Evolutionary conservation across 1,140 invertebrate genomes (phyloP), one percentile per base, ranked within the genome.

Genomic region (Eupristina koningsbergeri): DNA sequence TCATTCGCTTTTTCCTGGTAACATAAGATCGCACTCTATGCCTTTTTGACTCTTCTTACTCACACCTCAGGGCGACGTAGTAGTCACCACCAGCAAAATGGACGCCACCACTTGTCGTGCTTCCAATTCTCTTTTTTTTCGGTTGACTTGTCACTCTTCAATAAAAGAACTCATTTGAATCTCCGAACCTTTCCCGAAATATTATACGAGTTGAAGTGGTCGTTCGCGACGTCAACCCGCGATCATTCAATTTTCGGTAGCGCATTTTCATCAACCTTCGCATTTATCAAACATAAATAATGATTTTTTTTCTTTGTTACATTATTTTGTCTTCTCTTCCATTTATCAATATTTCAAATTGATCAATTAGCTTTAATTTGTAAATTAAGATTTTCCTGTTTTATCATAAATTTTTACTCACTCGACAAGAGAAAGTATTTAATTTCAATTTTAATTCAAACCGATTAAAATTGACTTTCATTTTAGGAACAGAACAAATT

Each of bases 61-160:
- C 71, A n/a, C 36, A 22, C 36, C 36, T 41, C 26, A 71, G 64
- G n/a, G n/a, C 61, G n/a, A 58, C 84, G 78, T 78, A 76, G 83
- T 83, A 83, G 81, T 83, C 79, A 80, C 77, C 81, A 71, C 77
- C 79, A 74, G 75, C 85, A 86, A 84, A 85, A 81, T 81, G 85
- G 71, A 69, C 75, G 74, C 61, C 34, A 45, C 81, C 63, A 74
- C 76, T 78, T 84, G n/a, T 74, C 0, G 67, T 81, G 26, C 71
- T 74, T 29, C 45, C 47, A 26, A 77, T 61, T 58, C 74, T n/a
- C 63, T 83, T 71, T 67, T 77, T 77, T 63, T 84, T 47, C 36
- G 79, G 64, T 67, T 83, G 50, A n/a, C 50, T 61, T 50, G 69
- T 41, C 58, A 29, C 58, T 45, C 61, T 71, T 67, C 71, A 80